Evolutionary conservation across 2,797 vertebrate genomes (phyloP), one percentile per base, ranked within the genome.

Genomic region (Chrosomus eos): DNA sequence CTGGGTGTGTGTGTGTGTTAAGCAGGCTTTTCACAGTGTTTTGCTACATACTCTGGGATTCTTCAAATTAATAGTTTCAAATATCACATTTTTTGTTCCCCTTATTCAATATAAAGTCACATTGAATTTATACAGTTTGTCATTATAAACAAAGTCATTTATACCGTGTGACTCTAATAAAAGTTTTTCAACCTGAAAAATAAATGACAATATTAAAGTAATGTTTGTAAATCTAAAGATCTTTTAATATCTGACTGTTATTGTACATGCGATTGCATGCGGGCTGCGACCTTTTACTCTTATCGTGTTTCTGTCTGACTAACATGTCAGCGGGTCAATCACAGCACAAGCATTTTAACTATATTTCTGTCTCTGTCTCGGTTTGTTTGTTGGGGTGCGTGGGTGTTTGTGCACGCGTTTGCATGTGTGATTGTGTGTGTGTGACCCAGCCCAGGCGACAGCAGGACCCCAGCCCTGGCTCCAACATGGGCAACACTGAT

Each of bases 381-480:
- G 77, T 81, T 74, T 84, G 74, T 76, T 43, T 90, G 83, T 83
- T 80, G 73, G 82, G 71, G 36, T 82, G 60, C 71, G 36, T 90
- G 80, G 88, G 76, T 88, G 81, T 89, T 67, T 88, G 81, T 82
- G 48, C 74, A 19, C 85, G 33, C 66, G 58, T 81, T 74, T 85
- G 36, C 81, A 28, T 78, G 19, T 83, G 60, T 86, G 80, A 73
- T 85, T 89, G 88, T 88, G 84, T 92, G 84, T 92, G 74, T 91
- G 89, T 90, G 89, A 89, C 89, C 86, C 95, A 99, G 98, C 97
- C 96, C 95, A 98, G 97, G 96, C 96, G 97, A 94, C 98, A 98
- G 89, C 97, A 98, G 97, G 97, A 99, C 95, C 97, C 97, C 95
- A 97, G 96, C 95, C 97, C 97, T 93, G 97, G 97, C 87, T 97